Base-by-base conservation (phyloP, 2,888 invertebrate species). In the Lycocerus yunnanus region DNA sequence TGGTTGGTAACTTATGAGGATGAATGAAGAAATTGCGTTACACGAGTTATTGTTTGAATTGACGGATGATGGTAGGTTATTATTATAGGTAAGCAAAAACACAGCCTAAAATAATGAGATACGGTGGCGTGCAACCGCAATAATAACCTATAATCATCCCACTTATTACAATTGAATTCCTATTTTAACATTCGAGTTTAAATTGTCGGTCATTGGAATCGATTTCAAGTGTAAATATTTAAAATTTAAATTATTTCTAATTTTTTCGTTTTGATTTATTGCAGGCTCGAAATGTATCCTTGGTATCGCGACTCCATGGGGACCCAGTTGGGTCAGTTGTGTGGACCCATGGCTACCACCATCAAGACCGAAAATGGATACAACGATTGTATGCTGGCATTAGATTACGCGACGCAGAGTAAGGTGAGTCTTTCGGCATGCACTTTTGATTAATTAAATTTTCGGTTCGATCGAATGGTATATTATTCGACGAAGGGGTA, bases 321-420 rank as follows among this genome's bases (percentile, higher is more conserved):
- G 75, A 89, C 89, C 74, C 89, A 87, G 79, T 80, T 91, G 81
- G 88, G 88, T 74, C 88, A 88, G 82, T 88, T 90, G 82, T 90
- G 90, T 84, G 90, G 89, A 75, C 89, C 89, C 70, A 88, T 89
- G 88, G 88, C 88, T 79, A 89, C 91, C 72, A 90, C 91, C 58
- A 91, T 91, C 85, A 91, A 91, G 87, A 91, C 91, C 69, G 91
- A 91, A 86, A 90, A 90, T 84, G 91, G 90, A 84, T 91, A 91
- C 88, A 92, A 91, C 84, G 92, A 92, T 87, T 92, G 92, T 85
- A 92, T 92, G 92, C 85, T 92, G 81, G 92, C 92, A 65, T 88
- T 92, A 78, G 92, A 92, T 86, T 92, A 92, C 84, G 90, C 90
- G 74, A 87, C 87, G 18, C 92, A 92, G 84, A 90, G 91, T 86